A percentile compares a stretch with the other conserved stretches of the same genome.
phyloP scores from a whole-genome alignment of 2,797 vertebrate species.

The Lycodopsis pacificus region DNA sequence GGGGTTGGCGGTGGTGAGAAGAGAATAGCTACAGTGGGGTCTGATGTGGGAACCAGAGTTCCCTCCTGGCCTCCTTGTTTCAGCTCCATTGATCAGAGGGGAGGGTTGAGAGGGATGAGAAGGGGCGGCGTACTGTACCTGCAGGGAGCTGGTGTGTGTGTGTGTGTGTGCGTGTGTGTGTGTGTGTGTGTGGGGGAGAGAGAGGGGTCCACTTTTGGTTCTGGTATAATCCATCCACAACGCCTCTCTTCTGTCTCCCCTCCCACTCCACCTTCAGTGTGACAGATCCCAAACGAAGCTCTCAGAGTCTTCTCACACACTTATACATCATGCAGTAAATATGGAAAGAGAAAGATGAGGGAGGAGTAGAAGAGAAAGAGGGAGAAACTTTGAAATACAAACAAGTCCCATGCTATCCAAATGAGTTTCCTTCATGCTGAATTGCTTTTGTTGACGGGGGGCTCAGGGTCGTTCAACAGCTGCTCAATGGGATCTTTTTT shows the following conservation, averaged over 20 bases:
- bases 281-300: conserved; percentile 88
- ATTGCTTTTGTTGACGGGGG: conserved; percentile 61
- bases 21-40: conserved; percentile 82
- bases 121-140: conserved; percentile 86
- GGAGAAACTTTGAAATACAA: conserved; percentile 48
- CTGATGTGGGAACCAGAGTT: conserved; percentile 89
- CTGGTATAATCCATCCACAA: conserved; percentile 88
- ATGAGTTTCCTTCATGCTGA: conserved; percentile 46
- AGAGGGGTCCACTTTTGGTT: conserved; percentile 78
- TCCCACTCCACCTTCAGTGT: conserved; percentile 77
- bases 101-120: conserved; percentile 62
- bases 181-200: conserved; percentile 8
- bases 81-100: conserved; percentile 90
- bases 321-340: conserved; percentile 48
- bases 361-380: neutral
- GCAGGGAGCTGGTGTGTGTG: conserved; percentile 64
- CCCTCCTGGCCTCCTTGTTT: conserved; percentile 87
- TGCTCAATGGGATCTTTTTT: conserved; percentile 6
- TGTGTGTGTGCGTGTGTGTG: conserved; percentile 28
- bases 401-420: neutral
- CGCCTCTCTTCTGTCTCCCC: conserved; percentile 44
- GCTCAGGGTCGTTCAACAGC: conserved; percentile 24
- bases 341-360: conserved; percentile 15
- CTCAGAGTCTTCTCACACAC: conserved; percentile 62
- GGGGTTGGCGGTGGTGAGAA: neutral